These are phyloP conservation scores for Drosophila erecta DNA, from an alignment of 1,140 invertebrate species.

Conservation along the genomic window DNA sequence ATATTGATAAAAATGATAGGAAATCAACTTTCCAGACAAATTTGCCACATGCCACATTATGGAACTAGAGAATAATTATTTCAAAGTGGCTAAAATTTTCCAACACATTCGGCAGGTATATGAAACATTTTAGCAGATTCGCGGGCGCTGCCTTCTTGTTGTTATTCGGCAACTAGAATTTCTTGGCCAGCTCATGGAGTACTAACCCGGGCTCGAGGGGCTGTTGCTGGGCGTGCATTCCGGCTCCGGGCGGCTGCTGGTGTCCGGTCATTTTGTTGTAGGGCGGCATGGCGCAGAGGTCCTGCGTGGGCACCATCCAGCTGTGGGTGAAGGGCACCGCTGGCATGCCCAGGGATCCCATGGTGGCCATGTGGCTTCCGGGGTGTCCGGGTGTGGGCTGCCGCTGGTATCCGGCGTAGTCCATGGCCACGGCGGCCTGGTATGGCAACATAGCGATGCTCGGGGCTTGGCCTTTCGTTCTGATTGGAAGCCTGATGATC, in stretches of 20 bases:
- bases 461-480: neutral
- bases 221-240: slow-evolving; percentile 88
- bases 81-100: too few relatives aligned
- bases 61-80: too few relatives aligned
- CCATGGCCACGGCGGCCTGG: slow-evolving; percentile 93
- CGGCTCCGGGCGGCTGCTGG: slow-evolving; percentile 74
- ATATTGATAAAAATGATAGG: too few relatives aligned
- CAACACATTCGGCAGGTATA: too few relatives aligned
- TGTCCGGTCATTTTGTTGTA: slow-evolving; percentile 88
- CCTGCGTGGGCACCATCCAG: slow-evolving; percentile 95
- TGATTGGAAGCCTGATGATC: neutral
- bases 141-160: neutral
- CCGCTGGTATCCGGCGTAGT: slow-evolving; percentile 93
- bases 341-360: slow-evolving; percentile 86
- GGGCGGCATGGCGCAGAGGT: slow-evolving; percentile 93
- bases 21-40: too few relatives aligned
- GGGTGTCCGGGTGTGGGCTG: slow-evolving; percentile 88
- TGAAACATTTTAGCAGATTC: too few relatives aligned
- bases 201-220: slow-evolving; percentile 96
- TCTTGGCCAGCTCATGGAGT: neutral
- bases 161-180: neutral
- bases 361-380: slow-evolving; percentile 85
- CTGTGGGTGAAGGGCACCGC: slow-evolving; percentile 93
- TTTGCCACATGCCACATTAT: too few relatives aligned
- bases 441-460: slow-evolving; percentile 91